Percentiles rank a stretch among this genome's conserved stretches.
Conservation (phyloP, 2,113 vertebrate genomes). For the Uria lomvia region DNA sequence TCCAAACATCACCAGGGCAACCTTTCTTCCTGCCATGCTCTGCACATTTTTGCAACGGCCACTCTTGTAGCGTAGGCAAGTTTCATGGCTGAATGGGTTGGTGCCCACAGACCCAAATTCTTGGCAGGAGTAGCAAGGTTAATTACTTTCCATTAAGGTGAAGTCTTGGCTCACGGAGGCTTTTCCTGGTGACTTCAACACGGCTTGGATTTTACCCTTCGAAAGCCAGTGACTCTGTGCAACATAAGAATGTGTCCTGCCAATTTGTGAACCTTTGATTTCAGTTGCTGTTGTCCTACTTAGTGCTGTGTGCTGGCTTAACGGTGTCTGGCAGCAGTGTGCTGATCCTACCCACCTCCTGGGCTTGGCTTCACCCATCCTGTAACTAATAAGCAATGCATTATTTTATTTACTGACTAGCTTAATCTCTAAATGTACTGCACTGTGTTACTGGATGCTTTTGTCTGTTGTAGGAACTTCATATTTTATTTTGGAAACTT, state of each 20-base stretch:
- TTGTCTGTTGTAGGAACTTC: slow-evolving; percentile 11
- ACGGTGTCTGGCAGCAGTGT: background rate
- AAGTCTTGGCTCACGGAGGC: background rate
- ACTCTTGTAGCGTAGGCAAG: background rate
- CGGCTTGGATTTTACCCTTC: slow-evolving; percentile 15
- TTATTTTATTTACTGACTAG: slow-evolving; percentile 31
- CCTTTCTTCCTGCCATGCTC: background rate
- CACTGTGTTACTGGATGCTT: background rate
- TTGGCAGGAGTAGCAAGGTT: slow-evolving; percentile 20
- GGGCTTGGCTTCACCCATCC: background rate
- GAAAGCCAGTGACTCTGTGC: background rate
- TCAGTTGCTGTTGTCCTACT: background rate
- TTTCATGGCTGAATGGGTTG: background rate
- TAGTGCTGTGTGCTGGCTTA: background rate
- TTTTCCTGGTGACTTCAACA: slow-evolving; percentile 31
- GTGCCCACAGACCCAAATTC: background rate
- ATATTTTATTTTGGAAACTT: slow-evolving; percentile 58
- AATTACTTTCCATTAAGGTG: slow-evolving; percentile 59
- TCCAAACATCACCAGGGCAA: background rate
- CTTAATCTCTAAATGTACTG: background rate
- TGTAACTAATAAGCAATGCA: background rate
- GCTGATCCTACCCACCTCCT: background rate
- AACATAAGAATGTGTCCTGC: slow-evolving; percentile 36
- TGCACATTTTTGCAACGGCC: background rate
- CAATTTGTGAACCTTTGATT: slow-evolving; percentile 36